Base-by-base conservation (phyloP, 2,113 vertebrate species). In the Paedocypris sp. region DNA sequence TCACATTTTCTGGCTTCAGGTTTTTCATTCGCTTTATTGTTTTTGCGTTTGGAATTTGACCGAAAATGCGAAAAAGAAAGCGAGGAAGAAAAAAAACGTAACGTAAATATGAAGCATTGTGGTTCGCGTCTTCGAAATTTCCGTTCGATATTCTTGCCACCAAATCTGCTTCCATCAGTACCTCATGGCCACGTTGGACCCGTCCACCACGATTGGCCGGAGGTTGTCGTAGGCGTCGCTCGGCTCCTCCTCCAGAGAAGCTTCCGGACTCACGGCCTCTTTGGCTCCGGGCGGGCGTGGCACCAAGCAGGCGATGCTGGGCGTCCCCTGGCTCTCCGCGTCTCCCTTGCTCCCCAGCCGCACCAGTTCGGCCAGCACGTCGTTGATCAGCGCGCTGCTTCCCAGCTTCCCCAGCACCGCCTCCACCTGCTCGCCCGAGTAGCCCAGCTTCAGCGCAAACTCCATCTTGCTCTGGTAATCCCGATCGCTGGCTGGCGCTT, bases 161-260 rank as follows among this genome's bases (percentile, higher is more conserved):
- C n/a, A n/a, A n/a, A n/a, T n/a, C n/a, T n/a, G n/a, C n/a, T n/a
- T 54, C 46, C 35, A 12, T 32, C 4, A 10, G 15, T 84, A 97
- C 95, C 95, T 98, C 95, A 98, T 97, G 57, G 95, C 95, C 48
- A 98, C 93, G 42, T 98, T 98, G 66, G 94, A 97, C 72, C 94
- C 94, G 68, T 98, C 94, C 42, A 98, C 90, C 68, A 98, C 94
- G 53, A 98, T 80, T 26, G 94, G 92, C 67, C 94, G 85, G 71
- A 98, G 83, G 80, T 97, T 97, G 69, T 97, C 92, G 64, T 75
- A 89, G 36, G 75, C 87, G 72, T 97, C 93, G 52, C 84, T 74
- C 39, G 90, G 78, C 74, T 94, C 92, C 28, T 94, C 93, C 76
- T 97, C 95, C 71, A 97, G 79, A 8, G 90, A 97, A 59, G 86